Percentiles rank a stretch among this genome's conserved stretches.
These are phyloP conservation scores for Chrysotoxum bicinctum DNA, from an alignment of 2,888 invertebrate species.

Conservation along the genomic window DNA sequence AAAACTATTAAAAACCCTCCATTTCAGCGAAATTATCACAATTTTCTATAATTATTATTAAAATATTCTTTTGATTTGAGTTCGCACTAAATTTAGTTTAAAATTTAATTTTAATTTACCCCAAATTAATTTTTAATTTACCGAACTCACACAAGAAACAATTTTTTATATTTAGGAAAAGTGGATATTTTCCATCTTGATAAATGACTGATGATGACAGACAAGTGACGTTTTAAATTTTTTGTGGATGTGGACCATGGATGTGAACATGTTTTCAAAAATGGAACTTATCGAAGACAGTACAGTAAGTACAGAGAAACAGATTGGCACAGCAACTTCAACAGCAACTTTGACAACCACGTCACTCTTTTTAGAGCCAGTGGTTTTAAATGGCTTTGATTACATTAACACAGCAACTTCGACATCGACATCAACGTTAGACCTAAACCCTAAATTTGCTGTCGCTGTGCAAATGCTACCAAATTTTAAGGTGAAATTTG, in stretches of 20 bases:
- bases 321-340: no score
- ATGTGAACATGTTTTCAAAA: not conserved
- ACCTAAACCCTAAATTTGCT: no score
- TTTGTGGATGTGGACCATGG: constrained; percentile 29
- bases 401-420: no score
- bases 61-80: not conserved
- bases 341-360: no score
- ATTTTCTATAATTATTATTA: not conserved
- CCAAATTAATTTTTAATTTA: constrained; percentile 12
- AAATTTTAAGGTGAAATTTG: no score
- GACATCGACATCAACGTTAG: no score
- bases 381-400: no score
- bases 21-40: constrained; percentile 10
- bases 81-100: not conserved
- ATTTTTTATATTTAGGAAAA: constrained; percentile 42
- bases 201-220: constrained; percentile 46
- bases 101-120: not conserved
- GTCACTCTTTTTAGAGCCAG: no score
- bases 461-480: no score
- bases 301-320: no score
- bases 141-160: constrained; percentile 4
- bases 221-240: constrained; percentile 22
- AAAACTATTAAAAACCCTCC: constrained; percentile 33
- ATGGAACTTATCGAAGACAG: no score
- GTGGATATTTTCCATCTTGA: constrained; percentile 68